Conservation (phyloP, 64 coral and sea anemone species). For the Montipora sp. region DNA sequence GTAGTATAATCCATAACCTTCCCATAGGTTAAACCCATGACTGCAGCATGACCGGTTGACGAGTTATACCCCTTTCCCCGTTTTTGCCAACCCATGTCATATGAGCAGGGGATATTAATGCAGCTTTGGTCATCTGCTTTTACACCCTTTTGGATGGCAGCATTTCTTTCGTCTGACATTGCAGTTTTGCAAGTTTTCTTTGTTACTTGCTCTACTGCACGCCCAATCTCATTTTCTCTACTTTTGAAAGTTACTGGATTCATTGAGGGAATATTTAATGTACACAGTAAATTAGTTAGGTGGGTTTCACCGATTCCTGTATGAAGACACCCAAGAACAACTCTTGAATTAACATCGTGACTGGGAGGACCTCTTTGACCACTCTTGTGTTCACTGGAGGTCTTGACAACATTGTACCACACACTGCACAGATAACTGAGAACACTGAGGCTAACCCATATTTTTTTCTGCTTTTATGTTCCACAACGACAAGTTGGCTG, state of each 20-base stretch:
- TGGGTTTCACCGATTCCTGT: slow-evolving; percentile 62
- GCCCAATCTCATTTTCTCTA: no score
- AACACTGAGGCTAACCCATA: slow-evolving; percentile 41
- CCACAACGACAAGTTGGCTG: slow-evolving; percentile 37
- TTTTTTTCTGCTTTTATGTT: slow-evolving; percentile 33
- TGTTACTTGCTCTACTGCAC: no score
- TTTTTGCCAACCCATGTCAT: no score
- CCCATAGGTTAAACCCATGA: no score
- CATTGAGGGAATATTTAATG: slow-evolving; percentile 64
- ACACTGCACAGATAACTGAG: slow-evolving; percentile 34
- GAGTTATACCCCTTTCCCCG: no score
- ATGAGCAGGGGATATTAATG: no score
- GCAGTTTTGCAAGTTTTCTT: no score
- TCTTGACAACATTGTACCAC: slow-evolving; percentile 46
- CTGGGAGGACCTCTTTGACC: slow-evolving; percentile 53
- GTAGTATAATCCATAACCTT: no score
- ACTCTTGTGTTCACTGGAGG: slow-evolving; percentile 61
- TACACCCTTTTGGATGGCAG: no score
- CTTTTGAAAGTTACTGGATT: slow-evolving; percentile 14
- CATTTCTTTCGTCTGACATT: no score
- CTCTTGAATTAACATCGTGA: slow-evolving; percentile 66
- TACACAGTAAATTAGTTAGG: slow-evolving; percentile 50
- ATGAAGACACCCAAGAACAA: slow-evolving; percentile 66
- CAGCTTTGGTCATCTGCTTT: no score
- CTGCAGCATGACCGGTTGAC: no score